Evolutionary conservation across 2,113 vertebrate genomes (phyloP), one percentile per base, ranked within the genome.

Genomic region (Butastur rufipennis): DNA sequence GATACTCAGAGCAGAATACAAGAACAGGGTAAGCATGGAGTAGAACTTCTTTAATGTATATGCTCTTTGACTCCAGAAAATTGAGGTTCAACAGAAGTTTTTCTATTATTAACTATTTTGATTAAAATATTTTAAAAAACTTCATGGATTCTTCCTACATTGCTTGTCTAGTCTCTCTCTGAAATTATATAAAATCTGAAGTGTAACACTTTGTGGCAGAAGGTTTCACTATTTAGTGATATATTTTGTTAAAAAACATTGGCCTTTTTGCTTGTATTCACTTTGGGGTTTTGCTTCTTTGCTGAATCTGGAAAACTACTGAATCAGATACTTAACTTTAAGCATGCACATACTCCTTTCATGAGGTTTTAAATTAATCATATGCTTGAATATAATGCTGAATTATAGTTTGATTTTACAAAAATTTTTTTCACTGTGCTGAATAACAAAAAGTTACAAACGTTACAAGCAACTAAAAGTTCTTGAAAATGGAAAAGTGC

Each of bases 291-390:
- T 86, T 55, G 26, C 59, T 70, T 15, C 25, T 61, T 94, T 74
- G 12, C 15, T 73, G 65, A 22, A 74, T 85, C 47, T 80, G 31
- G 19, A 5, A 50, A 80, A 48, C 42, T 70, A 13, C 38, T 78
- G 87, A 70, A 90, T 79, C 50, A 91, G 58, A 31, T 87, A 73
- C 36, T 81, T 83, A 83, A 72, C 26, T 70, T 83, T 52, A 87
- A 81, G 55, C 17, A 78, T 26, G 11, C 12, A 43, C 4, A 66
- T 61, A 87, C 87, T 74, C 65, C 31, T 84, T 95, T 70, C 9
- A 73, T 53, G 10, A 70, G 27, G 66, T 62, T 66, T 78, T 66
- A 73, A 81, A 81, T 78, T 81, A 89, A 61, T 78, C 59, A 40
- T 74, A 45, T 53, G 6, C 12, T 78, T 74, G 18, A 86, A 84